phyloP scores from a whole-genome alignment of 2,888 invertebrate species.

The Eurois occulta region DNA sequence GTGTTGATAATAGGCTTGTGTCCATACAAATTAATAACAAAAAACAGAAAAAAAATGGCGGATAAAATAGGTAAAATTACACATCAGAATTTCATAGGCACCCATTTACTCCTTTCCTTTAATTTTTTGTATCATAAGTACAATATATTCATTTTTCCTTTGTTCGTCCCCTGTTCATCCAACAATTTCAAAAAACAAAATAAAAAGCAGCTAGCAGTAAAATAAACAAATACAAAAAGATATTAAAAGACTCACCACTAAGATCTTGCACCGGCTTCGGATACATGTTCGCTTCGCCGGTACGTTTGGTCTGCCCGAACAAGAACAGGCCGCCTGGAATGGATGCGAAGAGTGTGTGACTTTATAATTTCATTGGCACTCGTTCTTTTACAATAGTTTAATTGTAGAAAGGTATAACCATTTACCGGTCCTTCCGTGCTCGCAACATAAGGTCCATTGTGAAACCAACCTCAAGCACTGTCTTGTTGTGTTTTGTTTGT shows the following conservation, averaged over 20 bases:
- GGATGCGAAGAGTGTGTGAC: slow-evolving; percentile 24
- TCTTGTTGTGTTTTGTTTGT: too few relatives aligned
- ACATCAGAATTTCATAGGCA: too few relatives aligned
- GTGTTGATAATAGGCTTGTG: neutral
- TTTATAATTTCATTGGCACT: neutral
- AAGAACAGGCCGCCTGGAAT: slow-evolving; percentile 92
- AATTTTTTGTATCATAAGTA: too few relatives aligned
- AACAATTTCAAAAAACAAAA: neutral
- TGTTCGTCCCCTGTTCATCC: neutral
- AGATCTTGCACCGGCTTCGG: slow-evolving; percentile 98
- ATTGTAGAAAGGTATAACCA: neutral
- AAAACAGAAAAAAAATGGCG: too few relatives aligned
- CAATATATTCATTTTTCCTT: neutral
- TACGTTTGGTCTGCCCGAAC: slow-evolving; percentile 97
- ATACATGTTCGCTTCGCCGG: slow-evolving; percentile 99
- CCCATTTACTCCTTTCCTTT: too few relatives aligned
- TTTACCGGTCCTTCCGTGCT: neutral
- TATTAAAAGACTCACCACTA: slow-evolving; percentile 86
- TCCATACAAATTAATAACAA: neutral
- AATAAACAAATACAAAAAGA: neutral
- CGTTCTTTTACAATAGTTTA: neutral
- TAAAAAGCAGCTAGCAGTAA: neutral
- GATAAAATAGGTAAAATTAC: neutral
- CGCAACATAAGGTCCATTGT: neutral
- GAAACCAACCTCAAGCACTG: neutral